Base-by-base conservation (phyloP, 2,797 vertebrate species). In the Tympanoctomys barrerae region DNA sequence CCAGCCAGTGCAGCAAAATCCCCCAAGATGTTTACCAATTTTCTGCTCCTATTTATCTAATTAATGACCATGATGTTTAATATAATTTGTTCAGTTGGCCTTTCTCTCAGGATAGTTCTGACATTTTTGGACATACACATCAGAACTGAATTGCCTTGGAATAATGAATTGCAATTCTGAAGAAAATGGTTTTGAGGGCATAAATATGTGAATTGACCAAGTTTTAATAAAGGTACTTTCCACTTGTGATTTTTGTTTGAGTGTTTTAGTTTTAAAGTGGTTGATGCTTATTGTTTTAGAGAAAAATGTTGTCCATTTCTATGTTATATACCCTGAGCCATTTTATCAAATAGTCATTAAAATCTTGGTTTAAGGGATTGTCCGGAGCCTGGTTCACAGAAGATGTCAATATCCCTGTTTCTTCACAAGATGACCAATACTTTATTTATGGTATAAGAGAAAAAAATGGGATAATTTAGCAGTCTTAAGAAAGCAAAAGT, bases 91-190 rank as follows among this genome's bases (percentile, higher is more conserved):
- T 93, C 19, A 79, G 86, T 73, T 64, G 82, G 77, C 75, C 68
- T 93, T 97, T 96, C 90, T 96, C 42, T 83, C 84, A 79, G 78
- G 77, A 36, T 90, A 77, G 68, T 89, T 95, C 73, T 97, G 82
- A 64, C 0, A 54, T 31, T 92, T 95, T 92, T 80, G 64, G 79
- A 42, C 75, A 19, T 54, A 31, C 96, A 62, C 52, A 66, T n/a
- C 52, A 18, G 61, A 90, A 92, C 33, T 79, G 19, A 87, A 91
- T 71, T 90, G 62, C 81, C 95, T 87, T 95, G 87, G 84, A n/a
- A 89, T 97, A 94, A 97, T 97, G 96, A 88, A 97, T 96, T 94
- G 39, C 24, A 73, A 89, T 95, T 93, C 96, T 62, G 95, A 95
- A 97, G 92, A 73, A 88, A 97, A 96, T 91, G 21, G 78, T 11